Evolutionary conservation across 1,140 invertebrate genomes (phyloP).

Genomic region (Drosophila ohnishii): DNA sequence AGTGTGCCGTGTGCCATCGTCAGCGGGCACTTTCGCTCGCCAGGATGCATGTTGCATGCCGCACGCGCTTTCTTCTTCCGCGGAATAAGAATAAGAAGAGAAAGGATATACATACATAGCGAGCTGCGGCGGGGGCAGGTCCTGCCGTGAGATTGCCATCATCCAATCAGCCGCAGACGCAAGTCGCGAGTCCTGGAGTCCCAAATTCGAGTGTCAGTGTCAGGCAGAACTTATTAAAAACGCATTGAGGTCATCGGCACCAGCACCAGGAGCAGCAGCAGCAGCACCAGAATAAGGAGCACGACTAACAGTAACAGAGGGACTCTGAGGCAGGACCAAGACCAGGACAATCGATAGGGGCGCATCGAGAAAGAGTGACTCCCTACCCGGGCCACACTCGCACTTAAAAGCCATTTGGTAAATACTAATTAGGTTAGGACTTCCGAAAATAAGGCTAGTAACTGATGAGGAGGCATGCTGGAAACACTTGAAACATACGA

Average conservation of each 20-base stretch:
- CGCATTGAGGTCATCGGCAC: constrained; percentile 62
- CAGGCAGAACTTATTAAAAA: constrained; percentile 68
- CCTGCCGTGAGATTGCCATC: constrained; percentile 67
- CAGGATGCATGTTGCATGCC: constrained; percentile 63
- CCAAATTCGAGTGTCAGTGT: constrained; percentile 15
- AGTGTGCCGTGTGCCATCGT: constrained; percentile 19
- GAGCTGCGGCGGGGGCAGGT: constrained; percentile 17
- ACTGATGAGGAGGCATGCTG: background rate
- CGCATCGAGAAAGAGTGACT: background rate
- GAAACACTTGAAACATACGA: background rate
- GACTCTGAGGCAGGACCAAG: background rate
- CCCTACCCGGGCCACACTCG: background rate
- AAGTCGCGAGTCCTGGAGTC: constrained; percentile 1
- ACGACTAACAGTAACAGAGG: constrained; percentile 13
- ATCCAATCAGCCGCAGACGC: constrained; percentile 62
- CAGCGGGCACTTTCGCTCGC: constrained; percentile 45
- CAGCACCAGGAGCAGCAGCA: constrained; percentile 16
- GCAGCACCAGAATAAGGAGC: constrained; percentile 15
- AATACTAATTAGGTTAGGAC: constrained; percentile 1
- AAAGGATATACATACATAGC: constrained; percentile 2
- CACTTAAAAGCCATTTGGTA: constrained; percentile 4
- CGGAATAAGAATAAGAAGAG: background rate
- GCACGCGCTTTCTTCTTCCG: constrained; percentile 57
- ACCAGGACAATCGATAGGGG: background rate
- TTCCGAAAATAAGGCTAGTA: too few relatives aligned